Percentiles rank a stretch among this genome's conserved stretches.
Evolutionary conservation across 2,888 invertebrate genomes (phyloP).

Genomic region (Tetranychus truncatus): DNA sequence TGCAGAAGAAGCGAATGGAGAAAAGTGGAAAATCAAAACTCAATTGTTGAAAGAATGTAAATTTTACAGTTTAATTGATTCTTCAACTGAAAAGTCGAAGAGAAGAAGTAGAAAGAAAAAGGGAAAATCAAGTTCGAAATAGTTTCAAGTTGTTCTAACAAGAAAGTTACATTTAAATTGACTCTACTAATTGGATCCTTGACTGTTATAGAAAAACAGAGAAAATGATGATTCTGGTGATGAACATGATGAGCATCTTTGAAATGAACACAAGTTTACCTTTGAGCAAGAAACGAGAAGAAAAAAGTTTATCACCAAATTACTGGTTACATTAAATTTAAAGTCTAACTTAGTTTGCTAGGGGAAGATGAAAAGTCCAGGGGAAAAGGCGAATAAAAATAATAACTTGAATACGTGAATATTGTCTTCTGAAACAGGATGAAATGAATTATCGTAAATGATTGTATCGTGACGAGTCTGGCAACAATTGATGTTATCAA

Average conservation of each 20-base stretch:
- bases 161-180: not conserved
- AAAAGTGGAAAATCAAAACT: not conserved
- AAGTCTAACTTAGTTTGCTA: too few relatives aligned
- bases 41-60: not conserved
- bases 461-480: too few relatives aligned
- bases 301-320: not conserved
- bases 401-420: too few relatives aligned
- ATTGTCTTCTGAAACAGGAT: too few relatives aligned
- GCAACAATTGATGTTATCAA: too few relatives aligned
- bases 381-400: too few relatives aligned
- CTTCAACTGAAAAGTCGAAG: not conserved
- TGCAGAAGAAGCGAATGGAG: not conserved
- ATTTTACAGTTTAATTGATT: not conserved
- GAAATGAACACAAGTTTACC: not conserved
- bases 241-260: not conserved
- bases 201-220: not conserved
- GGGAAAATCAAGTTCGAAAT: too few relatives aligned
- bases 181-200: not conserved
- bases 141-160: too few relatives aligned
- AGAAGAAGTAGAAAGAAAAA: too few relatives aligned
- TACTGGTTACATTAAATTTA: not conserved
- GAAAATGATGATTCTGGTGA: not conserved
- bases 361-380: too few relatives aligned
- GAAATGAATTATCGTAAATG: too few relatives aligned
- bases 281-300: not conserved